These are phyloP conservation scores for Ctenochaetus hawaiiensis DNA, from an alignment of 2,797 vertebrate genomes.

Conservation along the genomic window DNA sequence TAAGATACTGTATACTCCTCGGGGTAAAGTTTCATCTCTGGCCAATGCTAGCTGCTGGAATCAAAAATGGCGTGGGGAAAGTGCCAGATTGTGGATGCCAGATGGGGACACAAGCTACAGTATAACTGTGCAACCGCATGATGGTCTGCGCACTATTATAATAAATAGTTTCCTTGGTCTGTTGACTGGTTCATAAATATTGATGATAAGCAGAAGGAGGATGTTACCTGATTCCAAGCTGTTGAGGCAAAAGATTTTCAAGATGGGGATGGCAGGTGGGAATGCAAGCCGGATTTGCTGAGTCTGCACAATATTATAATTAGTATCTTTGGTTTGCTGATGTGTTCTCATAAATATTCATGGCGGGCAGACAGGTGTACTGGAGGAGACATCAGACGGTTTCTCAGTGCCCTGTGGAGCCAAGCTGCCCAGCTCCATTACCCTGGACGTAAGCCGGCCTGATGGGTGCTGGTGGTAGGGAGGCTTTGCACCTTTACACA, in stretches of 20 bases:
- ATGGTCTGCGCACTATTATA: slow-evolving; percentile 43
- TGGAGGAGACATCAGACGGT: slow-evolving; percentile 55
- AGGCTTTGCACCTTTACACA: slow-evolving; percentile 12
- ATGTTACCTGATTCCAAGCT: slow-evolving; percentile 52
- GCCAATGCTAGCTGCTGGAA: background rate
- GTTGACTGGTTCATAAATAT: slow-evolving; percentile 69
- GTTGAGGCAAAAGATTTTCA: slow-evolving; percentile 47
- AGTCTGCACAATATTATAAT: slow-evolving; percentile 71
- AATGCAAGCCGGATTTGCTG: slow-evolving; percentile 64
- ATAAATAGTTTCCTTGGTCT: slow-evolving; percentile 52
- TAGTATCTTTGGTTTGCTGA: slow-evolving; percentile 63
- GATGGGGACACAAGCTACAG: slow-evolving; percentile 13
- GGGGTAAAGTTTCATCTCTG: background rate
- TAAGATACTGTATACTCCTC: background rate
- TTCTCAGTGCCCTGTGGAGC: slow-evolving; percentile 53
- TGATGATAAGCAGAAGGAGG: slow-evolving; percentile 41
- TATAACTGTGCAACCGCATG: slow-evolving; percentile 25
- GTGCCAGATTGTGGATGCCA: slow-evolving; percentile 31
- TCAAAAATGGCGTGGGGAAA: background rate
- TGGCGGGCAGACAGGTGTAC: slow-evolving; percentile 55
- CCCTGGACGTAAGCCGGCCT: slow-evolving; percentile 36
- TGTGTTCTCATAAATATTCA: slow-evolving; percentile 76
- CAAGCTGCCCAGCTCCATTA: slow-evolving; percentile 46
- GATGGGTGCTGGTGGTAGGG: slow-evolving; percentile 16
- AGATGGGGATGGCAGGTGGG: slow-evolving; percentile 63